Evolutionary conservation across 2,888 invertebrate genomes (phyloP), one percentile per base, ranked within the genome.

Genomic region (Hemicrepidius hirtus): DNA sequence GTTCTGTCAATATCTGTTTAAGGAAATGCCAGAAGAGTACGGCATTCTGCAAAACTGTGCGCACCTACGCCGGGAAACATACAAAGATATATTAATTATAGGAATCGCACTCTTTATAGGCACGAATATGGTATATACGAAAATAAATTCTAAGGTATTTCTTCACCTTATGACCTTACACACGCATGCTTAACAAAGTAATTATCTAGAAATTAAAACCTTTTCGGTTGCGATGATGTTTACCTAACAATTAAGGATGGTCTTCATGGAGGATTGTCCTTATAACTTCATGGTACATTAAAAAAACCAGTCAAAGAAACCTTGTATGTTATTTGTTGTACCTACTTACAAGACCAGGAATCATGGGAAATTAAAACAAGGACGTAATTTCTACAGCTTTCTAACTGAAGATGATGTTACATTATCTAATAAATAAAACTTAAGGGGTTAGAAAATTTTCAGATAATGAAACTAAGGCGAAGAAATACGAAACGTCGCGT

Each of bases 91-190:
- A 59, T 37, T 59, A 59, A 59, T 59, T 59, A 59, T 59, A 59
- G 59, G 59, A 37, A 40, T 37, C 35, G 20, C 59, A 21, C 40
- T 59, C 32, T 32, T 35, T 20, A 59, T 40, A 16, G 59, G 12
- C 40, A 59, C 59, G 59, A 59, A 12, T 40, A 18, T 59, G 59
- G 59, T 37, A 59, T 59, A 59, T 40, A 40, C 3, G 37, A 59
- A 18, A 18, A 59, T 21, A 40, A 16, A 59, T 59, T 10, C 21
- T 10, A 16, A 2, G 3, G 16, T 12, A 28, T 35, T 59, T 10
- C 59, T 40, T 59, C 59, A 59, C 59, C 59, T 59, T 32, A 18
- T 40, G 12, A 59, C 13, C 59, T 59, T 28, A 24, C 53, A 53
- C 20, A 53, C 20, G 53, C 53, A 21, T 21, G 13, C 18, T 28